A percentile compares a stretch with the other conserved stretches of the same genome.
These are phyloP conservation scores for Psephotus haematonotus DNA, from an alignment of 2,113 vertebrate species.

Conservation along the genomic window DNA sequence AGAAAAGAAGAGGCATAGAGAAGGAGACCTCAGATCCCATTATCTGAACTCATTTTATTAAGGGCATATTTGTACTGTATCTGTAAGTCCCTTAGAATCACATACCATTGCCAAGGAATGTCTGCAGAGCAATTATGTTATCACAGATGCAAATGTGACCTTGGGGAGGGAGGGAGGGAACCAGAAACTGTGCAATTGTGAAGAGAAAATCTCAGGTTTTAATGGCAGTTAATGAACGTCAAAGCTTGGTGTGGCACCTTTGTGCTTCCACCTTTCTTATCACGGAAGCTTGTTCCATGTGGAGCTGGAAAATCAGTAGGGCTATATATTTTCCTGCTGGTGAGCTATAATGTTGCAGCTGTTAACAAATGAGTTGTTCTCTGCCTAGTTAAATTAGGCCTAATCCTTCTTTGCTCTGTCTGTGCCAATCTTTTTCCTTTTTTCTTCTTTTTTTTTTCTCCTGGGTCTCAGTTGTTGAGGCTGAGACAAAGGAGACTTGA, in stretches of 20 bases:
- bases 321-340: neutral
- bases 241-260: neutral
- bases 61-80: conserved; percentile 43
- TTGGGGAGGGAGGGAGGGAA: neutral
- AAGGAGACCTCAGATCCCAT: conserved; percentile 33
- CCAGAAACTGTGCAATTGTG: neutral
- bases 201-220: conserved; percentile 26
- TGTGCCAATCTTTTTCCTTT: neutral
- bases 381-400: conserved; percentile 14
- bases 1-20: conserved; percentile 29
- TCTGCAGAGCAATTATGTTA: conserved; percentile 50
- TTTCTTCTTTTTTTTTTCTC: neutral
- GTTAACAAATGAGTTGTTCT: conserved; percentile 26
- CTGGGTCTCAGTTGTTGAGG: neutral
- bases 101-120: neutral
- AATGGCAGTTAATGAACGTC: neutral
- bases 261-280: neutral
- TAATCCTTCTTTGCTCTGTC: conserved; percentile 9
- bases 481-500: conserved; percentile 17
- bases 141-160: conserved; percentile 34
- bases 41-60: conserved; percentile 59
- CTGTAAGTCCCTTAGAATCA: conserved; percentile 56
- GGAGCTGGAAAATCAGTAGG: conserved; percentile 11
- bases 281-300: neutral
- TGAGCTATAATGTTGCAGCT: conserved; percentile 17